Percentiles rank a stretch among this genome's conserved stretches.
Conservation (phyloP, 2,113 vertebrate genomes). For the Urocolius indicus region DNA sequence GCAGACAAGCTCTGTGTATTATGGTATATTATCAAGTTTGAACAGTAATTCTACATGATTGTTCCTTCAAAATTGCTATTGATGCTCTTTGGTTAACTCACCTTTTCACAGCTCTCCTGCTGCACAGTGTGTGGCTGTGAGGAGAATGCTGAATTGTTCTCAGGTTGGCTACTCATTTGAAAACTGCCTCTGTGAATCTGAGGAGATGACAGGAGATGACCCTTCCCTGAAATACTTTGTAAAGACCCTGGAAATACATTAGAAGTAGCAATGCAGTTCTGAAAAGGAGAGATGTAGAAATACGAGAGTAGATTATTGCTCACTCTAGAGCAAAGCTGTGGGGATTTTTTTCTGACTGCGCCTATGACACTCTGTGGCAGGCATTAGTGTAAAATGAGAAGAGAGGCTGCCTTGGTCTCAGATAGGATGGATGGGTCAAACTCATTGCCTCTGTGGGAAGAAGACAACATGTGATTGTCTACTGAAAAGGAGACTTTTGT, state of each 20-base stretch:
- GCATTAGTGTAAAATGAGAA: neutral
- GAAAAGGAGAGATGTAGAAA: neutral
- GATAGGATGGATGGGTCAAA: neutral
- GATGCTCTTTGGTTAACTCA: conserved; percentile 54
- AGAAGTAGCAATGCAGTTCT: neutral
- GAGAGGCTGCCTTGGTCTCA: neutral
- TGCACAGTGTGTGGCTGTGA: neutral
- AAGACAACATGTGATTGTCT: neutral
- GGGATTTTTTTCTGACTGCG: neutral
- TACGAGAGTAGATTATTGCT: neutral
- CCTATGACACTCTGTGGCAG: neutral
- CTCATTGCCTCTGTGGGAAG: neutral
- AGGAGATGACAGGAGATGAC: neutral
- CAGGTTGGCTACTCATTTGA: neutral
- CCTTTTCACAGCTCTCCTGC: neutral
- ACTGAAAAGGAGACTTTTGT: neutral
- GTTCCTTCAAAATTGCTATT: conserved; percentile 50
- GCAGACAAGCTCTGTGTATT: neutral
- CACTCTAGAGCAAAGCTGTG: neutral
- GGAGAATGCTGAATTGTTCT: neutral
- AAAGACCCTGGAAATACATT: neutral
- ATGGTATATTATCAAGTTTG: conserved; percentile 24
- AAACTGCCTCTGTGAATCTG: neutral
- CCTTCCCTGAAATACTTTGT: neutral
- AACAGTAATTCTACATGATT: conserved; percentile 50